These are phyloP conservation scores for Dichetophora obliterata DNA, from an alignment of 2,888 invertebrate species.

Conservation along the genomic window DNA sequence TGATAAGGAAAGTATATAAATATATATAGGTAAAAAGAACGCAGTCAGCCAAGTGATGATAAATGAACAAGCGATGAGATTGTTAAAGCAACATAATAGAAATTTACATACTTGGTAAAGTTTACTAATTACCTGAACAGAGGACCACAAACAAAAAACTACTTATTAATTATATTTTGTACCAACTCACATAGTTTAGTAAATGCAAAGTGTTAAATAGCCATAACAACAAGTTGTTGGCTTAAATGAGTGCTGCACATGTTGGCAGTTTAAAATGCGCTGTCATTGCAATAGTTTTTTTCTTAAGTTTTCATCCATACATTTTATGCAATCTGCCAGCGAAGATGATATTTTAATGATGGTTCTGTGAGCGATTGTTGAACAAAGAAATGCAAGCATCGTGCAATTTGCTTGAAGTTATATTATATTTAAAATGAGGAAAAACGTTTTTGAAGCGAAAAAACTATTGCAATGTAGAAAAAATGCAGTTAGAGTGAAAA, in stretches of 20 bases:
- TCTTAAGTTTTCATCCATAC: neutral
- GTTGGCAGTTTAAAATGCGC: neutral
- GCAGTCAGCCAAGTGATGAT: slow-evolving; percentile 9
- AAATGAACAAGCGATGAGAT: slow-evolving; percentile 30
- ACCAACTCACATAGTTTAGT: no score
- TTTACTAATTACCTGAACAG: neutral
- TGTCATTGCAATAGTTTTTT: neutral
- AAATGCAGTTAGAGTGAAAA: no score
- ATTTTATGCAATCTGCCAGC: neutral
- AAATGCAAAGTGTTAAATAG: neutral
- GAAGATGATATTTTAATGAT: slow-evolving; percentile 8
- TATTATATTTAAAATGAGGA: neutral
- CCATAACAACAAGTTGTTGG: neutral
- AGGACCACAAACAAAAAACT: neutral
- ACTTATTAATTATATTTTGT: no score
- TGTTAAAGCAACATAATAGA: slow-evolving; percentile 1
- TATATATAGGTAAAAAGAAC: slow-evolving; percentile 20
- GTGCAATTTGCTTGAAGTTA: neutral
- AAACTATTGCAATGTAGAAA: no score
- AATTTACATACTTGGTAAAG: no score
- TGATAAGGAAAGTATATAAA: neutral
- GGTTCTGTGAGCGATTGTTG: neutral
- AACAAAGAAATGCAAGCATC: neutral
- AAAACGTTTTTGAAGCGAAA: no score
- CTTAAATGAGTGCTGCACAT: neutral